Conservation (phyloP, 2,888 invertebrate genomes). For the Melitaea athalia region DNA sequence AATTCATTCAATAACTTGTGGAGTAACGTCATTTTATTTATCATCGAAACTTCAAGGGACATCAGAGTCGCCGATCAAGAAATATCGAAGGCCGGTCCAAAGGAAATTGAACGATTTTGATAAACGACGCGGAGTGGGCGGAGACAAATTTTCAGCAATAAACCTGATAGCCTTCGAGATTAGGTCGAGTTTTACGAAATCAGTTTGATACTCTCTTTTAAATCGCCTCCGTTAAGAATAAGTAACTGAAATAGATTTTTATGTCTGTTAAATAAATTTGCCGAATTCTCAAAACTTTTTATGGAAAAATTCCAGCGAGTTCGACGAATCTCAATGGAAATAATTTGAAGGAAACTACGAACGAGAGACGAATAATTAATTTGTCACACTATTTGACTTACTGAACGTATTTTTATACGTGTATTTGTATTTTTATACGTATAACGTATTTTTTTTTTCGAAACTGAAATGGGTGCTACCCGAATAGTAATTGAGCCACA, state of each 20-base stretch:
- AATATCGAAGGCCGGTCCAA: not conserved
- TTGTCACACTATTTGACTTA: too few relatives aligned
- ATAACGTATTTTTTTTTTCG: too few relatives aligned
- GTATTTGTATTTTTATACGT: too few relatives aligned
- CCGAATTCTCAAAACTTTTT: too few relatives aligned
- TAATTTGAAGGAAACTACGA: too few relatives aligned
- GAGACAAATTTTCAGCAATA: constrained; percentile 7
- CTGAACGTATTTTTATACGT: too few relatives aligned
- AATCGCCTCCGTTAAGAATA: not conserved
- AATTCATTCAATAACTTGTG: not conserved
- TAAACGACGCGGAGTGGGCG: constrained; percentile 4
- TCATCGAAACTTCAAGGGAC: not conserved
- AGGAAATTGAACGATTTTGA: constrained; percentile 13
- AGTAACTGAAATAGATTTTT: not conserved
- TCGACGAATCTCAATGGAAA: too few relatives aligned
- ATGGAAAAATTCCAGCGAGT: too few relatives aligned
- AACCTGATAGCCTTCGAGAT: not conserved
- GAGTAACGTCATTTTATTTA: not conserved
- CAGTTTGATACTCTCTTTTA: not conserved
- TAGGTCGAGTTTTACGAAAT: not conserved
- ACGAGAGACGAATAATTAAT: too few relatives aligned
- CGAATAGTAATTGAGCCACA: too few relatives aligned
- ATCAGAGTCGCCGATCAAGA: not conserved
- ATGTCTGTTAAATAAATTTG: too few relatives aligned
- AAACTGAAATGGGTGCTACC: too few relatives aligned